These are phyloP conservation scores for Phymastichus coffea DNA, from an alignment of 1,140 invertebrate genomes.

Conservation along the genomic window DNA sequence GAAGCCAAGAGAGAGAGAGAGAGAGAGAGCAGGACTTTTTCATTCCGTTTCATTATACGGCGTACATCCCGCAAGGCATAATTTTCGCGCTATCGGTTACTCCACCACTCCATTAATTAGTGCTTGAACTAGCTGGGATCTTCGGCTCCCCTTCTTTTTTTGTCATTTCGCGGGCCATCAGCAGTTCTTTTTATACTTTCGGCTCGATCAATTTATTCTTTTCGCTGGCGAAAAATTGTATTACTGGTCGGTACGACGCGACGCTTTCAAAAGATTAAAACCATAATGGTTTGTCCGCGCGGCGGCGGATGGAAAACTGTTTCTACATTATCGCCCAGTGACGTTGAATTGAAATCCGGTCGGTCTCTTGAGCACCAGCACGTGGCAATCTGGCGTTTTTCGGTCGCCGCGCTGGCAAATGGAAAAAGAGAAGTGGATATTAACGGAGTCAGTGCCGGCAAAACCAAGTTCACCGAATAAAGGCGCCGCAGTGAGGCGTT, in stretches of 20 bases:
- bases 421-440: not conserved
- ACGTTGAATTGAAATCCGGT: conserved; percentile 11
- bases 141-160: not conserved
- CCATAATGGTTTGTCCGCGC: conserved; percentile 18
- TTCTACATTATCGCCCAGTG: conserved; percentile 13
- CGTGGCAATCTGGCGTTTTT: not conserved
- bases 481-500: no score
- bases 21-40: no score
- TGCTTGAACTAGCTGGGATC: not conserved
- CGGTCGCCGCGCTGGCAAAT: not conserved
- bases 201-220: conserved; percentile 20
- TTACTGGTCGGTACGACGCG: not conserved
- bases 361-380: not conserved
- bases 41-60: conserved; percentile 4
- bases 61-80: not conserved
- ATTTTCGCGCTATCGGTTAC: conserved; percentile 2
- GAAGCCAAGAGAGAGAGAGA: no score
- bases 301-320: not conserved
- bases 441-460: no score
- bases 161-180: not conserved
- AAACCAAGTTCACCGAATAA: no score
- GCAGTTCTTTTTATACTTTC: not conserved
- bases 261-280: conserved; percentile 22
- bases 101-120: conserved; percentile 10
- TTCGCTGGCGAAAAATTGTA: conserved; percentile 14